Percentiles rank a stretch among this genome's conserved stretches.
phyloP scores from a whole-genome alignment of 2,797 vertebrate genomes.

The Hylomyscus alleni region DNA sequence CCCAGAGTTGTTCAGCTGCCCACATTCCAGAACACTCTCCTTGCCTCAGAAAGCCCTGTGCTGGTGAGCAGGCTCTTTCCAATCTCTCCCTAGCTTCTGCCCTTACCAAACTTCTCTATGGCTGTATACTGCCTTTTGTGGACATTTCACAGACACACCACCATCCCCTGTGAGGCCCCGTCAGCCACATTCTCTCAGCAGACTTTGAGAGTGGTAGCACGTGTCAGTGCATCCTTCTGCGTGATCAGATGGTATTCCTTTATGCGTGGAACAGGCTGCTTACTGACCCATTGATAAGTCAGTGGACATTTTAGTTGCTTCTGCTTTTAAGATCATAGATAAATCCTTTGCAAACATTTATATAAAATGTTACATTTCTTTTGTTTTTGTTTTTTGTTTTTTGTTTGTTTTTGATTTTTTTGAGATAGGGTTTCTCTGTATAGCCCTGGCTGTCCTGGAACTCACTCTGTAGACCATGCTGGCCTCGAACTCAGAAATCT shows the following conservation, averaged over 20 bases:
- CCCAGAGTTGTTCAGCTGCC: neutral
- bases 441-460: too few species aligned
- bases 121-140: neutral
- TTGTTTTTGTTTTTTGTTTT: too few species aligned
- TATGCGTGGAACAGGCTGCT: neutral
- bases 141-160: neutral
- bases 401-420: too few species aligned
- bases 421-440: too few species aligned
- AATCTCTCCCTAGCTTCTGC: neutral
- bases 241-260: neutral
- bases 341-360: slow-evolving; percentile 13
- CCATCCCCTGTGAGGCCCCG: neutral
- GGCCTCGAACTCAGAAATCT: too few species aligned
- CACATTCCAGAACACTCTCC: neutral
- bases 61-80: neutral
- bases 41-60: neutral
- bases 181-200: neutral
- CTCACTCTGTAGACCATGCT: too few species aligned
- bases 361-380: slow-evolving; percentile 43
- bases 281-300: neutral
- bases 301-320: neutral
- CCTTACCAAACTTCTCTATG: neutral
- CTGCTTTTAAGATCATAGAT: slow-evolving; percentile 8
- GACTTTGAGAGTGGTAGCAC: neutral
- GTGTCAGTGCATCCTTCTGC: neutral